Percentiles rank a stretch among this genome's conserved stretches.
These are phyloP conservation scores for Papilio elwesi DNA, from an alignment of 2,888 invertebrate species.

Conservation along the genomic window DNA sequence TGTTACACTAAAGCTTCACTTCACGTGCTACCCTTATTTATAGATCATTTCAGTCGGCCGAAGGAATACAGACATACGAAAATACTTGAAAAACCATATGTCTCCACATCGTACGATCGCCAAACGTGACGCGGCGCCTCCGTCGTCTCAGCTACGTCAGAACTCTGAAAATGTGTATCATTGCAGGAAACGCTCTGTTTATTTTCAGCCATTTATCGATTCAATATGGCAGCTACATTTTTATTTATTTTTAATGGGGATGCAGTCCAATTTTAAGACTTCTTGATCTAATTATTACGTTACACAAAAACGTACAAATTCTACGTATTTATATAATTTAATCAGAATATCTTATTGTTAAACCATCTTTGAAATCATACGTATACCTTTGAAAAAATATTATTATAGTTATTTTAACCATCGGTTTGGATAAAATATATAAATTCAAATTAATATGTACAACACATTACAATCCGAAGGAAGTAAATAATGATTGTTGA, in stretches of 20 bases:
- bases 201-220: conserved; percentile 57
- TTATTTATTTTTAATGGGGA: conserved; percentile 34
- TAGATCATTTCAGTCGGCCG: conserved; percentile 67
- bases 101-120: conserved; percentile 50
- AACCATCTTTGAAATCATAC: too few relatives aligned
- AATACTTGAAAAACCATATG: conserved; percentile 79
- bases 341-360: too few relatives aligned
- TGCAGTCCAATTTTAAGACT: conserved; percentile 9
- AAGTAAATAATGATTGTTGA: too few relatives aligned
- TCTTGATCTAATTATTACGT: neutral
- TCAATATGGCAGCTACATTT: conserved; percentile 41
- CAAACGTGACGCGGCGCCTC: conserved; percentile 45
- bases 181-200: conserved; percentile 58
- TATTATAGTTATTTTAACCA: too few relatives aligned
- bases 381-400: too few relatives aligned
- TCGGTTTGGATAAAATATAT: neutral
- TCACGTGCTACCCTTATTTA: conserved; percentile 79
- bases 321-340: neutral
- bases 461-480: too few relatives aligned
- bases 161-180: conserved; percentile 56
- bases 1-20: conserved; percentile 80
- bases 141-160: conserved; percentile 55
- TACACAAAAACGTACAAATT: neutral
- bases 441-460: neutral
- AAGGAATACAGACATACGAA: conserved; percentile 73